A percentile compares a stretch with the other conserved stretches of the same genome.
Conservation (phyloP, 2,888 invertebrate genomes). For the Philonicus albiceps region DNA sequence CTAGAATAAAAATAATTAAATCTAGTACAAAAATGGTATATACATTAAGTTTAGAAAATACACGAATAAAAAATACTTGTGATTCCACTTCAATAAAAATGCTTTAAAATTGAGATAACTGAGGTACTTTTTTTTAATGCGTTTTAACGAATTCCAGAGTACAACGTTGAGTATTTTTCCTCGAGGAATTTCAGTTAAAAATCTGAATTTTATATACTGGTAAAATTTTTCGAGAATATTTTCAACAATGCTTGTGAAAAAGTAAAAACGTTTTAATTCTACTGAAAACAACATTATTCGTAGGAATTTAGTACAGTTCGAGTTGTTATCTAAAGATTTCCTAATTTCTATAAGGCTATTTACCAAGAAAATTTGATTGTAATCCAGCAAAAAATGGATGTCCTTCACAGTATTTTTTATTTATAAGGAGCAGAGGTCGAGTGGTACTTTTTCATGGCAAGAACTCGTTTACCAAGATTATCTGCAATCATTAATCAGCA, state of each 20-base stretch:
- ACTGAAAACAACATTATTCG: background rate
- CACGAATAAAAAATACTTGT: too few species aligned
- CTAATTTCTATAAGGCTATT: background rate
- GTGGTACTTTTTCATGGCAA: background rate
- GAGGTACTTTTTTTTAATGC: too few species aligned
- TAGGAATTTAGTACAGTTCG: background rate
- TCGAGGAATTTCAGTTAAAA: too few species aligned
- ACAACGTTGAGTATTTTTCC: too few species aligned
- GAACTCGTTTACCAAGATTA: background rate
- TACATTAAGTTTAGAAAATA: too few species aligned
- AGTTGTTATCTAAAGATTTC: background rate
- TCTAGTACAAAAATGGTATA: too few species aligned
- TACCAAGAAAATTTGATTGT: background rate
- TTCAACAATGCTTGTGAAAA: background rate
- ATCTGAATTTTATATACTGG: background rate
- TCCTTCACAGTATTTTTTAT: background rate
- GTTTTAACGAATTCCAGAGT: too few species aligned
- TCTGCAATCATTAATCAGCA: background rate
- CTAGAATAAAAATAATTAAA: too few species aligned
- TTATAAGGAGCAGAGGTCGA: background rate
- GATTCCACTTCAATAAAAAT: too few species aligned
- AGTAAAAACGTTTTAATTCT: background rate
- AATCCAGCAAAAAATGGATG: background rate
- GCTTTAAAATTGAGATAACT: too few species aligned
- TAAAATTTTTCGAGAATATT: background rate